Evolutionary conservation across 2,888 invertebrate species (phyloP), one percentile per base, ranked within the genome.

Genomic region (Meiosimyza decipiens): DNA sequence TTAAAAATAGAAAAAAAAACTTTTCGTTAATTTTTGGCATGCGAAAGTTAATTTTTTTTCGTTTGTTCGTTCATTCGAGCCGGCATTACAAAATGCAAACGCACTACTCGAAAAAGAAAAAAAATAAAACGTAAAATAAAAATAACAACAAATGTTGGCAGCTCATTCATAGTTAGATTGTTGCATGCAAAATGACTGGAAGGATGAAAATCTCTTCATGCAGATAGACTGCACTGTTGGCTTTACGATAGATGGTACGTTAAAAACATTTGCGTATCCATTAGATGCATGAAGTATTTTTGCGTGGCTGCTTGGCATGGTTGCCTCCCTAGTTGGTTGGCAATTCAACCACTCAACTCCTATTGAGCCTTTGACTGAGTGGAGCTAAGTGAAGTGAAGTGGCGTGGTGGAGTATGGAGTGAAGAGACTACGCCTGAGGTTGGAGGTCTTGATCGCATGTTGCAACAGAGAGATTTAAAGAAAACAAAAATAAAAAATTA

Each of bases 141-240:
- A 66, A 55, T 40, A 54, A 18, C 66, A 54, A 65, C 52, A 65
- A 50, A 13, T 68, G 50, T 59, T 49, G 50, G 57, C 68, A 68
- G 68, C 68, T 68, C 57, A 50, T 59, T 68, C 68, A 59, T 57
- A 55, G 68, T 59, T 49, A 28, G 69, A 54, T 70, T 15, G 40
- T 40, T 40, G 70, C 70, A 70, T 70, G 70, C 70, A 70, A 63
- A 70, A 54, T 70, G 52, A 70, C 70, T 70, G 62, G 63, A 63
- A 63, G 63, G 40, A 40, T 40, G 40, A 40, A 40, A 59, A 60
- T 59, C 60, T 18, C 12, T 1, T 6, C 40, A 50, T 13, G 28
- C 28, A 13, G n/a, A 13, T 51, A 22, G 50, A 69, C 60, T 62
- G 60, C 28, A 28, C 28, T 33, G 51, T 52, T 22, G n/a, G 65